Evolutionary conservation across 2,888 invertebrate genomes (phyloP).

Genomic region (Venusia cambrica): DNA sequence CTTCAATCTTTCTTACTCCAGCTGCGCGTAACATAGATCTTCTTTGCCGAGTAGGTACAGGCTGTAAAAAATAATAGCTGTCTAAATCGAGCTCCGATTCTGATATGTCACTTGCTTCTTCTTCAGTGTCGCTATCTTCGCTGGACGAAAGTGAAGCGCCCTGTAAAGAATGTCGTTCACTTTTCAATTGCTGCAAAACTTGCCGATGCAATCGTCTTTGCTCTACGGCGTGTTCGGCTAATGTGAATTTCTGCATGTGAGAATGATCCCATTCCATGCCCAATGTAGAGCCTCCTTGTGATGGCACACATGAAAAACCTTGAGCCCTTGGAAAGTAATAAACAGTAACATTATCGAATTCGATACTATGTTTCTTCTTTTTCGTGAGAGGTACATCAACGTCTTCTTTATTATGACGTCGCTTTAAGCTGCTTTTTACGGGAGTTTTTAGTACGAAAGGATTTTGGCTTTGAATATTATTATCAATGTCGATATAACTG

Average conservation of each 20-base stretch:
- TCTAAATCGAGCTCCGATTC: slow-evolving; percentile 94
- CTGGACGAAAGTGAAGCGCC: slow-evolving; percentile 85
- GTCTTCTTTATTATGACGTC: slow-evolving; percentile 71
- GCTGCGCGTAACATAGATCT: slow-evolving; percentile 93
- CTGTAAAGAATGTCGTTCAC: slow-evolving; percentile 83
- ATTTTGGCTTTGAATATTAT: slow-evolving; percentile 33
- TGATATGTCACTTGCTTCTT: slow-evolving; percentile 89
- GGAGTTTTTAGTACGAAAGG: slow-evolving; percentile 42
- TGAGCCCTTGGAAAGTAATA: slow-evolving; percentile 97
- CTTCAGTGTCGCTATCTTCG: slow-evolving; percentile 92
- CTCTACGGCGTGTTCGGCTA: slow-evolving; percentile 94
- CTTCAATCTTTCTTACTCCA: slow-evolving; percentile 96
- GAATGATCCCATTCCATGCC: slow-evolving; percentile 92
- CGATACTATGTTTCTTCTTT: slow-evolving; percentile 90
- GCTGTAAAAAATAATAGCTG: slow-evolving; percentile 94
- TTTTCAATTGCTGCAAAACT: slow-evolving; percentile 86
- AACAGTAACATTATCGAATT: slow-evolving; percentile 95
- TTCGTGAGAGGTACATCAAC: slow-evolving; percentile 72
- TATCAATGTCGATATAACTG: slow-evolving; percentile 32
- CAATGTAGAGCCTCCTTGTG: slow-evolving; percentile 93
- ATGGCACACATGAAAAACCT: slow-evolving; percentile 95
- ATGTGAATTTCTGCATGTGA: slow-evolving; percentile 88
- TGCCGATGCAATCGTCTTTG: slow-evolving; percentile 93
- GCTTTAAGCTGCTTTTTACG: slow-evolving; percentile 84
- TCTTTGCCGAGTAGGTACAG: slow-evolving; percentile 95